These are phyloP conservation scores for Rhopilema esculentum DNA, from an alignment of 30 jellyfish, hydroid and myxozoan genomes.

Conservation along the genomic window DNA sequence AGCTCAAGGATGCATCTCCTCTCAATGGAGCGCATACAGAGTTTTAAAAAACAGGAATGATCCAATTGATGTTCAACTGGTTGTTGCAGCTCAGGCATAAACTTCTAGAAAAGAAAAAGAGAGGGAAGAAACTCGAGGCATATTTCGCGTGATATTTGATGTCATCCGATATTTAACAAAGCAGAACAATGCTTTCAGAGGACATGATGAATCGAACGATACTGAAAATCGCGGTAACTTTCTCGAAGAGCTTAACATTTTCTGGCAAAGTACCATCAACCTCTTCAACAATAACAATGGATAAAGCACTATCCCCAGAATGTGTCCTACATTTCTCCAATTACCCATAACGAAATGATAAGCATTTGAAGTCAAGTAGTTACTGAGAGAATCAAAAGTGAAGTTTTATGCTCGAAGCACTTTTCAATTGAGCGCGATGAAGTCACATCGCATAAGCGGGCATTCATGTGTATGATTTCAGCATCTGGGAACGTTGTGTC, in stretches of 20 bases:
- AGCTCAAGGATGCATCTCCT: too few relatives aligned
- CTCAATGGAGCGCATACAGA: too few relatives aligned
- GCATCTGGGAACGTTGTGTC: too few relatives aligned
- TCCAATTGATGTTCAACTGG: too few relatives aligned
- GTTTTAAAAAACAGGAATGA: too few relatives aligned
- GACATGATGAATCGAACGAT: conserved; percentile 16
- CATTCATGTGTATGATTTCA: too few relatives aligned
- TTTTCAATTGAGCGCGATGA: conserved; percentile 40
- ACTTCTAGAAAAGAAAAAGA: too few relatives aligned
- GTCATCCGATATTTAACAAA: too few relatives aligned
- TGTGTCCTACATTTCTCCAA: conserved; percentile 39
- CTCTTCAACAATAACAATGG: conserved; percentile 54
- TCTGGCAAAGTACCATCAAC: conserved; percentile 55
- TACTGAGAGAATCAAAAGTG: conserved; percentile 16
- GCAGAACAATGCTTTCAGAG: conserved; percentile 73
- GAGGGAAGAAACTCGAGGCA: too few relatives aligned
- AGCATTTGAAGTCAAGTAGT: conserved; percentile 30
- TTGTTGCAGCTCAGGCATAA: too few relatives aligned
- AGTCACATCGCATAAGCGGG: conserved; percentile 55
- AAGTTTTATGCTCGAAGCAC: conserved; percentile 35
- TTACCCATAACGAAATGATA: conserved; percentile 61
- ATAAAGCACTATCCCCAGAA: conserved; percentile 66
- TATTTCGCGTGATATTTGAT: too few relatives aligned
- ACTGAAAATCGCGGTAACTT: conserved; percentile 54
- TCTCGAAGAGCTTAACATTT: conserved; percentile 52